phyloP scores from a whole-genome alignment of 1,140 invertebrate species.

The Triops longicaudatus region DNA sequence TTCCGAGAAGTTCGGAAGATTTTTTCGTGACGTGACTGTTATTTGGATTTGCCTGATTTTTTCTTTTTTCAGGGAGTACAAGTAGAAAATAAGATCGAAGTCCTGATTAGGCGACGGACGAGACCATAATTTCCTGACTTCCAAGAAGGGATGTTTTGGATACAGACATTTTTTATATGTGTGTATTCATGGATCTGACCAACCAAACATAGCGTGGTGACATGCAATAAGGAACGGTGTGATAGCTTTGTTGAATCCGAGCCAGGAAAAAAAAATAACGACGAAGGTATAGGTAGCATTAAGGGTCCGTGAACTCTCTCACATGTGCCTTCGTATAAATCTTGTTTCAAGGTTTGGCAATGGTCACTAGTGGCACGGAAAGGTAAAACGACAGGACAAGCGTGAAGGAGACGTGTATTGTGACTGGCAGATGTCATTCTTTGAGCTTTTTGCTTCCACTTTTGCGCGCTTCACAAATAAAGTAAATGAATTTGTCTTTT shows the following conservation, averaged over 20 bases:
- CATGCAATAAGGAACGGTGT: not conserved
- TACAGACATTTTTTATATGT: not conserved
- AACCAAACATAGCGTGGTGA: not conserved
- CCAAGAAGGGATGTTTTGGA: not conserved
- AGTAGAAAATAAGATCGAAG: not conserved
- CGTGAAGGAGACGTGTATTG: not conserved
- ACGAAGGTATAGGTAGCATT: not conserved
- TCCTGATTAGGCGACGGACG: not conserved
- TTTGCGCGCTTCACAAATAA: not conserved
- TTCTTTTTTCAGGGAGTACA: not conserved
- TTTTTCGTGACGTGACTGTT: not conserved
- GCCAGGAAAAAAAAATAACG: not conserved
- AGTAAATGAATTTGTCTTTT: not conserved
- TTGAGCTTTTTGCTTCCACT: not conserved
- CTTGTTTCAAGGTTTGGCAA: not conserved
- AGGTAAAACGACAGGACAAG: not conserved
- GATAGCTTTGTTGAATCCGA: not conserved
- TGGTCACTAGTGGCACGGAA: not conserved
- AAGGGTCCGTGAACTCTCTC: not conserved
- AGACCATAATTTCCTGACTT: not conserved
- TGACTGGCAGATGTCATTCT: not conserved
- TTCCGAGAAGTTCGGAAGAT: not conserved
- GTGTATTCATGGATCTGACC: not conserved
- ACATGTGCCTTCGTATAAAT: not conserved
- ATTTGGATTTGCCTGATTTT: not conserved